Evolutionary conservation across 2,113 vertebrate genomes (phyloP).

Genomic region (Hydrochoerus hydrochaeris): DNA sequence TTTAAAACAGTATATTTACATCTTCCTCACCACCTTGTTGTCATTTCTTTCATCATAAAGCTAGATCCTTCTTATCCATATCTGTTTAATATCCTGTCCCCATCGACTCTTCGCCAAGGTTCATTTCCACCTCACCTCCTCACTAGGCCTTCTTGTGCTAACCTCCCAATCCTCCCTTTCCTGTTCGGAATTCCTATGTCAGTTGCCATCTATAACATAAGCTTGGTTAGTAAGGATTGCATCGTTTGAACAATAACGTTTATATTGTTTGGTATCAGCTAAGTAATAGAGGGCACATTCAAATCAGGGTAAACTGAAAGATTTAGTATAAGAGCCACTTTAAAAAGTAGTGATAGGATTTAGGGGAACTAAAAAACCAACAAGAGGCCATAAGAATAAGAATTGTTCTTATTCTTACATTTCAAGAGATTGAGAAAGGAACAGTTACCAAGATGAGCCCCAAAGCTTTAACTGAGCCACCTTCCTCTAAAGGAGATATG

Average conservation of each 20-base stretch:
- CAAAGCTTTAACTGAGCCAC: not conserved
- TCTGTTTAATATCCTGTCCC: not conserved
- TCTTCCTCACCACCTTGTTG: not conserved
- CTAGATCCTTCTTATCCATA: not conserved
- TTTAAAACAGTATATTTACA: not conserved
- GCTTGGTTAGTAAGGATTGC: not conserved
- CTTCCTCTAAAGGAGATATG: not conserved
- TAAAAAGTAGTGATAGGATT: not conserved
- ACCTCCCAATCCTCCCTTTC: not conserved
- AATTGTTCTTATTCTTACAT: not conserved
- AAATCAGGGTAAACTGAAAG: not conserved
- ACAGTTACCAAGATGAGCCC: not conserved
- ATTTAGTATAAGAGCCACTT: not conserved
- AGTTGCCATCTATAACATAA: not conserved
- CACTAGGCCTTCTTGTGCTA: not conserved
- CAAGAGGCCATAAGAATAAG: not conserved
- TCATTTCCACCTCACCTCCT: not conserved
- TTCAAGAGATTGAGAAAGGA: not conserved
- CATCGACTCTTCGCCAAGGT: not conserved
- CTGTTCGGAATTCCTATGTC: not conserved
- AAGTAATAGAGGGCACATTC: not conserved
- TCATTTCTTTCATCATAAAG: not conserved
- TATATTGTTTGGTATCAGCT: not conserved
- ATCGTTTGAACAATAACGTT: not conserved
- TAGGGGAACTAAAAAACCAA: not conserved